Conservation (phyloP, 1,140 invertebrate species). For the Zaprionus kolodkinae region DNA sequence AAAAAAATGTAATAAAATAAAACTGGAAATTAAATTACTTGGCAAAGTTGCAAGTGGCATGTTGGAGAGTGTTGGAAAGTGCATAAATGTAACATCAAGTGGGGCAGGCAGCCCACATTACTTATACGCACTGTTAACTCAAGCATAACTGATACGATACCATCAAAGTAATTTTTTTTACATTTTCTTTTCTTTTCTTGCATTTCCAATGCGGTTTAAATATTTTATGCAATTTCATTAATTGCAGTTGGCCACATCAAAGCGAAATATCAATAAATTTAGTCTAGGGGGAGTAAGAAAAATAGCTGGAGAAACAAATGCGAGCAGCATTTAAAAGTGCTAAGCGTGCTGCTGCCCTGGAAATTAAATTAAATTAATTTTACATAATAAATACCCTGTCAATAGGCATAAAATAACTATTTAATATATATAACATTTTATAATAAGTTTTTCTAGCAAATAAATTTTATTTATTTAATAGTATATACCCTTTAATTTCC, state of each 20-base stretch:
- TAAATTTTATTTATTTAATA: no score
- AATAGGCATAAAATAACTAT: no score
- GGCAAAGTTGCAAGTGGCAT: neutral
- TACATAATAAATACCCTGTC: no score
- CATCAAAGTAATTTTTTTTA: slow-evolving; percentile 6
- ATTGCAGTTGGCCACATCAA: slow-evolving; percentile 71
- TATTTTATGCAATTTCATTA: slow-evolving; percentile 61
- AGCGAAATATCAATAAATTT: slow-evolving; percentile 19
- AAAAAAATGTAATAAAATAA: neutral
- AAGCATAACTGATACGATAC: slow-evolving; percentile 12
- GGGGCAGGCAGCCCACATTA: neutral
- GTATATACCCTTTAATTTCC: neutral
- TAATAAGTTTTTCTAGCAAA: no score
- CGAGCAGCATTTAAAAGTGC: neutral
- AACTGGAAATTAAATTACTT: slow-evolving; percentile 15
- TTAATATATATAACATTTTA: no score
- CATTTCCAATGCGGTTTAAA: neutral
- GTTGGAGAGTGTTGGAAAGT: no score
- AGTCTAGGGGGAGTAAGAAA: neutral
- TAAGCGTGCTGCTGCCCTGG: neutral
- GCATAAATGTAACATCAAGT: neutral
- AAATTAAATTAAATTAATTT: neutral
- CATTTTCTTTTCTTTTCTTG: neutral
- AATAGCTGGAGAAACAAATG: neutral
- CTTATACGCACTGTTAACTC: slow-evolving; percentile 14